Conservation (phyloP, 2,113 vertebrate species). For the Brachyhypopomus occidentalis region DNA sequence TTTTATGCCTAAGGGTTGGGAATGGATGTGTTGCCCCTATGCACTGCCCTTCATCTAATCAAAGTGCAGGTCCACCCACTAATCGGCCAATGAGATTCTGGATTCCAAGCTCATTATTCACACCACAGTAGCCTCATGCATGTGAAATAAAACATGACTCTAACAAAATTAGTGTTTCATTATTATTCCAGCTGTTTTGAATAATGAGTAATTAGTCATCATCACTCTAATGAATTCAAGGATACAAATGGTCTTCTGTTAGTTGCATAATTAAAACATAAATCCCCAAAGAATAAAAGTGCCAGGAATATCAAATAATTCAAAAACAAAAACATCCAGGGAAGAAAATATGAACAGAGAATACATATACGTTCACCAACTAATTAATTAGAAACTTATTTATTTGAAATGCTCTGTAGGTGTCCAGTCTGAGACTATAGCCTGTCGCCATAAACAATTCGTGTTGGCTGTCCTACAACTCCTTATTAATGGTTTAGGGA, state of each 20-base stretch:
- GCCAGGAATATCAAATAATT: constrained; percentile 2
- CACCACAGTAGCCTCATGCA: constrained; percentile 17
- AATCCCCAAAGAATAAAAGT: constrained; percentile 1
- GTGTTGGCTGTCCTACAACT: too few species aligned
- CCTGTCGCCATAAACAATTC: too few species aligned
- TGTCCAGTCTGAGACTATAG: too few species aligned
- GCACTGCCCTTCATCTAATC: constrained; percentile 10
- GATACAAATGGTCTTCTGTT: constrained; percentile 7
- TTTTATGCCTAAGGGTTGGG: neutral
- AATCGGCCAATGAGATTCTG: neutral
- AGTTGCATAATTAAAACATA: constrained; percentile 16
- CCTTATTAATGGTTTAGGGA: too few species aligned
- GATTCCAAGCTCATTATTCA: constrained; percentile 36
- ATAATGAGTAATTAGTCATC: constrained; percentile 27
- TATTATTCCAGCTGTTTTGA: constrained; percentile 30
- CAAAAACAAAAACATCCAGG: neutral
- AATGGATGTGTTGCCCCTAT: constrained; percentile 14
- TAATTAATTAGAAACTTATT: too few species aligned
- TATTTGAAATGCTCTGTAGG: too few species aligned
- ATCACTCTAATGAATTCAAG: neutral
- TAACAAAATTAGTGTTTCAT: constrained; percentile 15
- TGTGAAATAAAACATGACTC: constrained; percentile 18
- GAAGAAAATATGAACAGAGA: neutral
- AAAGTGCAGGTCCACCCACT: constrained; percentile 4
- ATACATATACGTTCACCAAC: neutral